Percentiles rank a stretch among this genome's conserved stretches.
These are phyloP conservation scores for Drosophila lini DNA, from an alignment of 1,140 invertebrate species.

Conservation along the genomic window DNA sequence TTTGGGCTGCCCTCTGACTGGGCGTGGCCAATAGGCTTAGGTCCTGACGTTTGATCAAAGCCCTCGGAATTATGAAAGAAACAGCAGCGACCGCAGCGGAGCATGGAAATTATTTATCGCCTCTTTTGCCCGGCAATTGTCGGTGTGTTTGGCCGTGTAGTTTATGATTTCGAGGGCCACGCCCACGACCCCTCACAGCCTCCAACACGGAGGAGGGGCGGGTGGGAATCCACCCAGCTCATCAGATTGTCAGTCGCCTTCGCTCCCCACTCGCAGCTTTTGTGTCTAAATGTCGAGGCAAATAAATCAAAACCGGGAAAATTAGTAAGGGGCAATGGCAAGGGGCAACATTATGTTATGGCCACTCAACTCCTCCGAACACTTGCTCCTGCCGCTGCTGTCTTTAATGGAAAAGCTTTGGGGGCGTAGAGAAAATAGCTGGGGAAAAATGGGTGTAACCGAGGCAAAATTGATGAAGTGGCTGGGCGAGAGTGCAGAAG, in stretches of 20 bases:
- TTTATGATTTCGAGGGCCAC: constrained; percentile 54
- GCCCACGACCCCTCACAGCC: constrained; percentile 18
- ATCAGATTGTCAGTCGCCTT: constrained; percentile 41
- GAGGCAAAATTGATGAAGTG: constrained; percentile 30
- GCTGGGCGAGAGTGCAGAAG: not conserved
- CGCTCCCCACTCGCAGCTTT: constrained; percentile 46
- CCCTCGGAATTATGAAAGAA: constrained; percentile 72
- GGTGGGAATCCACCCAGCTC: constrained; percentile 58
- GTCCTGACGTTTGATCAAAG: constrained; percentile 75
- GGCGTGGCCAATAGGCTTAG: constrained; percentile 65
- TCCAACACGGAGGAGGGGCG: not conserved
- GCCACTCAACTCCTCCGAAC: constrained; percentile 3
- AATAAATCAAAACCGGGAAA: constrained; percentile 73
- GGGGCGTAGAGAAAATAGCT: not conserved
- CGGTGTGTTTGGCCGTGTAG: constrained; percentile 54
- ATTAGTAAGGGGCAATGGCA: not conserved
- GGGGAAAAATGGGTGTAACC: not conserved
- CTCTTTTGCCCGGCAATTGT: constrained; percentile 58
- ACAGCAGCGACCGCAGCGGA: constrained; percentile 34
- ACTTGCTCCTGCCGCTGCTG: constrained; percentile 19
- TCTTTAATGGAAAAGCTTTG: constrained; percentile 25
- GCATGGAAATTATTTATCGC: constrained; percentile 73
- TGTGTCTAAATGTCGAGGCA: constrained; percentile 63
- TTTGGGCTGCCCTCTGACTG: constrained; percentile 6
- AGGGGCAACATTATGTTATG: constrained; percentile 31